These are phyloP conservation scores for Netelia inedita DNA, from an alignment of 2,888 invertebrate genomes.

Conservation along the genomic window DNA sequence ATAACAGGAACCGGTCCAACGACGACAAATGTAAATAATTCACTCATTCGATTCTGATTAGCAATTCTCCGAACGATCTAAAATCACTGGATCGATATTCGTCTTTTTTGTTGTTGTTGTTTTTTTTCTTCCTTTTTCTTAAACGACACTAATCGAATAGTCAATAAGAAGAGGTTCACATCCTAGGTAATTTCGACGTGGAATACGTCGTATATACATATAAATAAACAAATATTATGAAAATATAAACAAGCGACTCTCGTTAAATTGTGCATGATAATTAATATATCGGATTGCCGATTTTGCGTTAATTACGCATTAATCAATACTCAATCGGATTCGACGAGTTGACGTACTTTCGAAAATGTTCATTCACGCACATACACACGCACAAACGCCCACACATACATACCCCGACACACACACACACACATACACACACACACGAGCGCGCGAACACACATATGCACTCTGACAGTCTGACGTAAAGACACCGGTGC, in stretches of 20 bases:
- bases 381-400: not conserved
- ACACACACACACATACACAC: not conserved
- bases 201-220: not conserved
- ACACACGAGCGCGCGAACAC: not conserved
- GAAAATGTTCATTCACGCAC: constrained; percentile 5
- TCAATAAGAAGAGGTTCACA: not conserved
- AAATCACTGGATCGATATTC: no score
- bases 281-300: constrained; percentile 29
- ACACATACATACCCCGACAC: not conserved
- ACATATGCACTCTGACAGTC: not conserved
- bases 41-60: no score
- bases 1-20: no score
- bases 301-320: constrained; percentile 21
- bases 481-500: not conserved
- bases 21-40: no score
- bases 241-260: constrained; percentile 20
- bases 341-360: constrained; percentile 52
- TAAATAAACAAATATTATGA: constrained; percentile 13
- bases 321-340: constrained; percentile 23
- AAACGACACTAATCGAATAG: no score
- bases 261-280: constrained; percentile 14
- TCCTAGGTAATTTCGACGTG: not conserved
- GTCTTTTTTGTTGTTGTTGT: no score
- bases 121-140: no score
- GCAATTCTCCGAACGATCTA: no score